These are phyloP conservation scores for Acanthurus leucopareius DNA, from an alignment of 2,797 vertebrate genomes.

Conservation along the genomic window DNA sequence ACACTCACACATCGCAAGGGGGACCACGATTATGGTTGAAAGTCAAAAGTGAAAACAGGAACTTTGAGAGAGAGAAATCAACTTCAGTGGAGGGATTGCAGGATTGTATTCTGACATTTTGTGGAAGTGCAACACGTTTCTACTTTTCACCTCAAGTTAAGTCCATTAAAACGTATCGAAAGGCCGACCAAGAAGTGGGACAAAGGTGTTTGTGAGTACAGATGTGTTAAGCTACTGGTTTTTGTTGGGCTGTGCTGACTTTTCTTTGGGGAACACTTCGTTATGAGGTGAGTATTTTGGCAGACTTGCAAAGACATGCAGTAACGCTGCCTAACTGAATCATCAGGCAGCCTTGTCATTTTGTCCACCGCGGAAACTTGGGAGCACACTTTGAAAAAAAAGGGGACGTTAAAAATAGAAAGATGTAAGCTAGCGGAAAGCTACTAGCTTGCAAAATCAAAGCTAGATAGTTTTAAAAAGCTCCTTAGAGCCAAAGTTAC, in stretches of 20 bases:
- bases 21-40: conserved; percentile 15
- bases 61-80: conserved; percentile 34
- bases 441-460: not conserved
- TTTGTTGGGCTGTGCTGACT: not conserved
- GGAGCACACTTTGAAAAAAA: conserved; percentile 27
- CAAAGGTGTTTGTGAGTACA: not conserved
- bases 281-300: not conserved
- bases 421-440: not conserved
- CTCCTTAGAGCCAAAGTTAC: conserved; percentile 52
- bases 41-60: conserved; percentile 72
- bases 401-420: not conserved
- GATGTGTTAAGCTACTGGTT: not conserved
- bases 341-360: conserved; percentile 54
- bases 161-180: not conserved
- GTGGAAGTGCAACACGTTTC: conserved; percentile 43
- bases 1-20: not conserved
- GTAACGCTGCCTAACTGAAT: conserved; percentile 44
- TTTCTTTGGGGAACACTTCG: not conserved
- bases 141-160: not conserved
- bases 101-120: conserved; percentile 6
- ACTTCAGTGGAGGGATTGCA: not conserved
- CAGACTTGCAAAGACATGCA: conserved; percentile 69
- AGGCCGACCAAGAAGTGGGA: not conserved
- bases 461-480: not conserved
- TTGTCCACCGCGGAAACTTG: conserved; percentile 60